Evolutionary conservation across 2,888 invertebrate species (phyloP).

Genomic region (Aricia artaxerxes): DNA sequence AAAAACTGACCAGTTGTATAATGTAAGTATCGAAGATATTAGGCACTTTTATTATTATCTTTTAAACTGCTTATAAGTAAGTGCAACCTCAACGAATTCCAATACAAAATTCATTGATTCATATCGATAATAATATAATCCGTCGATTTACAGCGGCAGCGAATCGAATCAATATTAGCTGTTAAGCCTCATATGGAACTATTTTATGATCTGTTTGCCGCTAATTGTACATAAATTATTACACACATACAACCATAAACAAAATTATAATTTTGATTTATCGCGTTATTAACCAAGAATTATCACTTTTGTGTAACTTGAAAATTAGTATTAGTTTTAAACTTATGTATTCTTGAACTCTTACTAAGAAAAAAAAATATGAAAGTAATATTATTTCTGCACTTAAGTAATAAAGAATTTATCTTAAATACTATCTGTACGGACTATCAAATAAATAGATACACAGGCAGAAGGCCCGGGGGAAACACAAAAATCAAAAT

Average conservation of each 20-base stretch:
- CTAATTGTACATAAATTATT: slow-evolving; percentile 24
- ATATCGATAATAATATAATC: slow-evolving; percentile 34
- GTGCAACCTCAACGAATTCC: neutral
- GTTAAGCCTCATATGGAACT: slow-evolving; percentile 26
- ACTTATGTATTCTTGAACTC: too few species aligned
- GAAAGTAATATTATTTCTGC: too few species aligned
- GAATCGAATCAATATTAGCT: slow-evolving; percentile 47
- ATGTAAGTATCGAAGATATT: too few species aligned
- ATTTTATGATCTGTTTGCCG: neutral
- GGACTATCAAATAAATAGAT: too few species aligned
- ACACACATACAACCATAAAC: neutral
- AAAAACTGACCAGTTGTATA: too few species aligned
- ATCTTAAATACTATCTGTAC: too few species aligned
- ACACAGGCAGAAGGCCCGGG: too few species aligned
- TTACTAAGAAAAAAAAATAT: too few species aligned
- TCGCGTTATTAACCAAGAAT: neutral
- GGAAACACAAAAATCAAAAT: neutral
- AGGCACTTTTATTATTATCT: too few species aligned
- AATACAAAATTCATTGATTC: slow-evolving; percentile 7
- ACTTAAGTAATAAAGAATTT: too few species aligned
- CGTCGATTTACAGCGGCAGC: slow-evolving; percentile 58
- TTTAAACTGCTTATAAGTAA: too few species aligned
- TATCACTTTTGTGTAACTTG: neutral
- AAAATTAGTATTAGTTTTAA: neutral
- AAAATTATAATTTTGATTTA: slow-evolving; percentile 10